Conservation (phyloP, 2,888 invertebrate genomes). For the Tetranychus truncatus region DNA sequence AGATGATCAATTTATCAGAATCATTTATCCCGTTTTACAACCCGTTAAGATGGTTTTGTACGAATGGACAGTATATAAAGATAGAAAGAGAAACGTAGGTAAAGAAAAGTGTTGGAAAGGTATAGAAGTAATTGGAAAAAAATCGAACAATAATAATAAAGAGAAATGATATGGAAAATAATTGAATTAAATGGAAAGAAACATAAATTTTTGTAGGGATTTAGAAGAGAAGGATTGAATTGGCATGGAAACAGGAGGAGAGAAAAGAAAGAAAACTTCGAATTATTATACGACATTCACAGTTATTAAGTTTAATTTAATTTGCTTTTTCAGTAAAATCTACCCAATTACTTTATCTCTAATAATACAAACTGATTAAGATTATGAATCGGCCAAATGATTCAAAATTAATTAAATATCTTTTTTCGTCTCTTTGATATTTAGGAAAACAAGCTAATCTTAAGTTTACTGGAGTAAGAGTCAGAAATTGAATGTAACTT, state of each 20-base stretch:
- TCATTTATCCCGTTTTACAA: neutral
- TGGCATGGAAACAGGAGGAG: constrained; percentile 1
- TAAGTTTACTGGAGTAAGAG: no score
- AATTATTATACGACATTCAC: constrained; percentile 8
- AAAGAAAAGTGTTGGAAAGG: constrained; percentile 12
- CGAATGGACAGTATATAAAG: neutral
- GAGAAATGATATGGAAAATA: constrained; percentile 13
- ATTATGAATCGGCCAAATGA: neutral
- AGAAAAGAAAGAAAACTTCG: constrained; percentile 18
- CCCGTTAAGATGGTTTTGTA: neutral
- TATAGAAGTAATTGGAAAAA: constrained; percentile 5
- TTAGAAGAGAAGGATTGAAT: constrained; percentile 9
- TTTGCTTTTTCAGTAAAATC: constrained; percentile 15
- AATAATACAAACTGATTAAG: no score
- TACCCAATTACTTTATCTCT: no score
- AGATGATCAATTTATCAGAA: neutral
- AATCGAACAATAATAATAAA: constrained; percentile 22
- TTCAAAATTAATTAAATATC: neutral
- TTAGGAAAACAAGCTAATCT: no score
- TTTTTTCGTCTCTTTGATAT: neutral
- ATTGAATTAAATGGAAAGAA: constrained; percentile 5
- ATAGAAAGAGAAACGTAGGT: constrained; percentile 13
- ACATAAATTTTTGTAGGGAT: constrained; percentile 14
- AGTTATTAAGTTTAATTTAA: constrained; percentile 15
- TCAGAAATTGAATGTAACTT: no score